Base-by-base conservation (phyloP, 23 tunicate species). In the Styela plicata region DNA sequence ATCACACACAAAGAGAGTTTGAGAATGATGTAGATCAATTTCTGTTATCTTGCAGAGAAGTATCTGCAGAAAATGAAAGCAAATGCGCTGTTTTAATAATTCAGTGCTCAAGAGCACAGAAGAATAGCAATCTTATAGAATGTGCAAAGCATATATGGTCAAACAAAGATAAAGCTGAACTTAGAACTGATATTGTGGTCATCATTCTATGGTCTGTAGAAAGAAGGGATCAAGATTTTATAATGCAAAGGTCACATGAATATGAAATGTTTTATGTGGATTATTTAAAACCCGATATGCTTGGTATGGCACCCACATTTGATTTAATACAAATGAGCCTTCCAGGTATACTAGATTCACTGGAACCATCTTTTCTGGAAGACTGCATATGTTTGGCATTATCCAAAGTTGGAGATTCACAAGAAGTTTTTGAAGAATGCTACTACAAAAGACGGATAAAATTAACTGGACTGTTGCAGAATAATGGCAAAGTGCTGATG, bases 31-130 rank as follows among this genome's bases (percentile, higher is more conserved):
- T 88, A 3, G 64, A 78, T 18, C 32, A 28, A 30, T 88, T 88
- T 69, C 68, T 88, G 24, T 16, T 63, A 32, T 27, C 25, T 3
- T 63, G 35, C 31, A 25, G 24, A 20, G 24, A 52, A 10, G 2
- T n/a, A 63, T 7, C 52, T 2, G 52, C 69, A n/a, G 32, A 34
- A 19, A 17, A 80, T 24, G n/a, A n/a, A n/a, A n/a, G n/a, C n/a
- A n/a, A n/a, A n/a, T 5, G 10, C 10, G 16, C 7, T 5, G 31
- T 85, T 66, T 57, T 90, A 66, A 80, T 90, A 13, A 85, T 90
- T 0, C 96, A 90, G 69, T 90, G 96, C 69, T 83, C 96, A 2
- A 86, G 85, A 64, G 89, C 89, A 18, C 82, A 82, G 7, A 57
- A 69, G 34, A 74, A 86, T 52, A 36, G 77, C 16, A 77, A 85